These are phyloP conservation scores for Corythornis madagascariensis DNA, from an alignment of 2,113 vertebrate genomes.

Conservation along the genomic window DNA sequence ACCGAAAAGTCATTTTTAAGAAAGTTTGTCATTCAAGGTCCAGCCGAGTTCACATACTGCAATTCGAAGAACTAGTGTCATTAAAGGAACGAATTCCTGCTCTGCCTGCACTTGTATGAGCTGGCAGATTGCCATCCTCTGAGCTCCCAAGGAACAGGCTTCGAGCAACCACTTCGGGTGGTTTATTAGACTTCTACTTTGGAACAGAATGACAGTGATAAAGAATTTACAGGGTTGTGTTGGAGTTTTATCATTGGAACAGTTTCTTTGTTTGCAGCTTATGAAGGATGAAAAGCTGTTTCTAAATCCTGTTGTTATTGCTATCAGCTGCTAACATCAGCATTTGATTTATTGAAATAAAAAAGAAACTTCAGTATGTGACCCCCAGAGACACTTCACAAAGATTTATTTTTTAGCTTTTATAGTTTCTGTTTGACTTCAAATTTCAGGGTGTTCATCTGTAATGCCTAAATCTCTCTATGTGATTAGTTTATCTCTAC, in stretches of 20 bases:
- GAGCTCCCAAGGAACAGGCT: background rate
- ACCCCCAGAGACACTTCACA: background rate
- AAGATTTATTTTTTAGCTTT: background rate
- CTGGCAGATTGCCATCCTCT: rapidly evolving
- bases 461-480: background rate
- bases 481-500: background rate
- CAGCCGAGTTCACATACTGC: background rate
- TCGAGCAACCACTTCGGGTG: background rate
- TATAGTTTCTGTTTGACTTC: background rate
- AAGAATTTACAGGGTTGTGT: background rate
- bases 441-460: background rate
- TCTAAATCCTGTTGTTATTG: background rate
- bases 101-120: background rate
- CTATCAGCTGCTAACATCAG: background rate
- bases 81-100: background rate
- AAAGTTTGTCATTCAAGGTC: background rate
- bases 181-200: background rate
- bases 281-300: background rate
- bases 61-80: background rate
- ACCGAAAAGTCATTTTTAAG: background rate
- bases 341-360: background rate
- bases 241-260: background rate
- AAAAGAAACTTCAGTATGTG: background rate
- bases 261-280: background rate
- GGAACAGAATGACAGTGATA: background rate